Evolutionary conservation across 1,140 invertebrate species (phyloP), one percentile per base, ranked within the genome.

Genomic region (Teleopsis dalmanni): DNA sequence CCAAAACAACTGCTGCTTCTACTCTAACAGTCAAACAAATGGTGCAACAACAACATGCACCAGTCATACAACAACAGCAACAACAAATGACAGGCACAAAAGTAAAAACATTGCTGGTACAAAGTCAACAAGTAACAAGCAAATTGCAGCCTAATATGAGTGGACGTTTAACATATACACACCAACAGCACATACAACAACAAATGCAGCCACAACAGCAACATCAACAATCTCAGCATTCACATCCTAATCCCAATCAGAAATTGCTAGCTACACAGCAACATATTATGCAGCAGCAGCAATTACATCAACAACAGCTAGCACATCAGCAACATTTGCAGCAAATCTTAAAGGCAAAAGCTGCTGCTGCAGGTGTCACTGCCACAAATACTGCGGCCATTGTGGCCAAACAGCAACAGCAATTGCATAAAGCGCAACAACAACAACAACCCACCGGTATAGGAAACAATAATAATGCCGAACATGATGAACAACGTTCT

Each of bases 271-370:
- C 62, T 26, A 65, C 64, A 16, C 62, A 65, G 14, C 61, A 68
- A 34, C 64, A 67, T 54, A 65, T 67, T 38, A 35, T 67, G 8
- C 23, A 45, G 16, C 50, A 51, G 7, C 50, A 51, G 42, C 64
- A 67, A 43, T 61, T 65, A 48, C 64, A 67, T 26, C 63, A 66
- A 22, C 63, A 66, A 40, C 63, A 66, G 38, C 44, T 67, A 36
- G 63, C 63, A 34, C 64, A 67, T 50, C 64, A 67, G 40, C 64
- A 67, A 42, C 64, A 67, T 45, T 53, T 67, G 40, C 64, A 67
- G 43, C 63, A 67, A 44, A 67, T 67, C 34, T 58, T 67, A 23
- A 67, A 65, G 42, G 64, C 62, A 13, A 68, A 67, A 47, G 57
- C 65, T 23, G 64, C 64, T 1, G 60, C 59, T 10, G 63, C 59